phyloP scores from a whole-genome alignment of 2,113 vertebrate species.

The Crotophaga sulcirostris region DNA sequence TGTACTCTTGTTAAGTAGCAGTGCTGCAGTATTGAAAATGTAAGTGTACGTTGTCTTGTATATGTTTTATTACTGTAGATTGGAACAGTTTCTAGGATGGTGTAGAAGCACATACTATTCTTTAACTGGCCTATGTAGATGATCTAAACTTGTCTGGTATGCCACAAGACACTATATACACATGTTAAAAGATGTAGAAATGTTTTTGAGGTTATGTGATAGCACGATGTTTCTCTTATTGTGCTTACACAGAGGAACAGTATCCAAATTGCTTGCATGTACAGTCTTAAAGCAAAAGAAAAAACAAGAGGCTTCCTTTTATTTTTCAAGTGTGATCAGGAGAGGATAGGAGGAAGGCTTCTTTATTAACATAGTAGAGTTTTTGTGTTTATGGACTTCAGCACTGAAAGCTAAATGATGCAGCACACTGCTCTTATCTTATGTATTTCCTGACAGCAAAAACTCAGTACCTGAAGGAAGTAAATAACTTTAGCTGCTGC shows the following conservation, averaged over 20 bases:
- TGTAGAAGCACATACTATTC: neutral
- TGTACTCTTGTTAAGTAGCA: neutral
- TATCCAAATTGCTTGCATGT: neutral
- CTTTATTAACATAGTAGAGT: neutral
- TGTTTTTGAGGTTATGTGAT: neutral
- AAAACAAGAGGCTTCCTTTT: neutral
- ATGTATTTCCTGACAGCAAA: neutral
- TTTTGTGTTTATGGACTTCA: neutral
- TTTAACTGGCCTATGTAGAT: neutral
- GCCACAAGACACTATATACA: neutral
- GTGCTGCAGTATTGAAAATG: neutral
- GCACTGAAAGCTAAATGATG: neutral
- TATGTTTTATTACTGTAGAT: neutral
- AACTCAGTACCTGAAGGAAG: neutral
- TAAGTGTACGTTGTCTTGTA: neutral
- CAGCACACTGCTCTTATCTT: neutral
- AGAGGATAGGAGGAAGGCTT: neutral
- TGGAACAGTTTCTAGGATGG: neutral
- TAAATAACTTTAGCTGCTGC: neutral
- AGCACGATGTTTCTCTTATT: neutral
- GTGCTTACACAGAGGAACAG: neutral
- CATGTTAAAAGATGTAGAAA: neutral
- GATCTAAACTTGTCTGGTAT: neutral
- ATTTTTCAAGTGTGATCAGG: neutral
- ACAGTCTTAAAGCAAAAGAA: neutral